These are phyloP conservation scores for Drosophila colorata DNA, from an alignment of 2,888 invertebrate genomes.

Conservation along the genomic window DNA sequence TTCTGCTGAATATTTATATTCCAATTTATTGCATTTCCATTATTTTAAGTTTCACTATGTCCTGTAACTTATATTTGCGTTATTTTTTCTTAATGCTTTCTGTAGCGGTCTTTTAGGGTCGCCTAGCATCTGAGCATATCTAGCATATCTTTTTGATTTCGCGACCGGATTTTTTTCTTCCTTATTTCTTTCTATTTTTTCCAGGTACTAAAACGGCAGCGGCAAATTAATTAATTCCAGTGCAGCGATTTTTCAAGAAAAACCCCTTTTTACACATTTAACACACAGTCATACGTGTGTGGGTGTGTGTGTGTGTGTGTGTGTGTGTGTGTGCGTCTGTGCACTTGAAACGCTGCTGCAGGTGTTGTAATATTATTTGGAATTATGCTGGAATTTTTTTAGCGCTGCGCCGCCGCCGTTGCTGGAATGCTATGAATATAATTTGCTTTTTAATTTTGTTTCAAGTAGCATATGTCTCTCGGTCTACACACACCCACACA, in stretches of 20 bases:
- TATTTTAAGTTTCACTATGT: too few relatives aligned
- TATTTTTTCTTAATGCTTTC: too few relatives aligned
- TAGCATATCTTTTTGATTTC: constrained; percentile 43
- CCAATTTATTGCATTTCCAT: too few relatives aligned
- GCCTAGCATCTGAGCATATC: constrained; percentile 4
- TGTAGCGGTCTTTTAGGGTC: constrained; percentile 25
- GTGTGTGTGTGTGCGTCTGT: constrained; percentile 22
- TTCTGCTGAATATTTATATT: too few relatives aligned
- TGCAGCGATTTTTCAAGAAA: constrained; percentile 80
- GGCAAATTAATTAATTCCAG: constrained; percentile 82
- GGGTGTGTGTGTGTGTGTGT: constrained; percentile 14
- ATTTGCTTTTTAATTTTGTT: constrained; percentile 80
- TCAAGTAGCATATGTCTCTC: constrained; percentile 79
- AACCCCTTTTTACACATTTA: constrained; percentile 64
- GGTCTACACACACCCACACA: constrained; percentile 21
- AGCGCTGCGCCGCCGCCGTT: constrained; percentile 28
- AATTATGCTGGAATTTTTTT: constrained; percentile 74
- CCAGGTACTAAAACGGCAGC: constrained; percentile 46
- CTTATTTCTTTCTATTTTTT: constrained; percentile 26
- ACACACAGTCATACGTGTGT: constrained; percentile 25
- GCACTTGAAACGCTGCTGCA: constrained; percentile 71
- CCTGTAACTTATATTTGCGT: too few relatives aligned
- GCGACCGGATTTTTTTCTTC: constrained; percentile 29
- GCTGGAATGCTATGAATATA: constrained; percentile 75
- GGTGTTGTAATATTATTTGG: constrained; percentile 79